phyloP scores from a whole-genome alignment of 2,797 vertebrate species.

The Fratercula arctica region DNA sequence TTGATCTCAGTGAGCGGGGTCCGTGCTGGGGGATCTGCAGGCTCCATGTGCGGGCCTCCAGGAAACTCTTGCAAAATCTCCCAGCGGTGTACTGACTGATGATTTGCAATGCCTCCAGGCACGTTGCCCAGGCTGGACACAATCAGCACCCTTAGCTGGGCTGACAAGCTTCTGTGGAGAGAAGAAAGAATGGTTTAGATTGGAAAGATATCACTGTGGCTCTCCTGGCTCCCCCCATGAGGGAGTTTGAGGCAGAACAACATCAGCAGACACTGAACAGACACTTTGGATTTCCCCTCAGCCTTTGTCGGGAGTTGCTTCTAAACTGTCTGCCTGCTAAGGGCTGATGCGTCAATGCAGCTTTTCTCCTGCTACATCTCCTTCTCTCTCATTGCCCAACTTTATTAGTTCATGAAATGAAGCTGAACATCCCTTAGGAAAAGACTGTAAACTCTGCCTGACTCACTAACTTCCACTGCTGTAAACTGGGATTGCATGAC shows the following conservation, averaged over 20 bases:
- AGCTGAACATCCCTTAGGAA: constrained; percentile 1
- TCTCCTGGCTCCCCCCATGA: background rate
- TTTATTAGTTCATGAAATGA: constrained; percentile 1
- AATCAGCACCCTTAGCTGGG: background rate
- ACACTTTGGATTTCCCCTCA: background rate
- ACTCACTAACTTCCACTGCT: background rate
- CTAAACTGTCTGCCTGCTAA: background rate
- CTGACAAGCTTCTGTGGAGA: background rate
- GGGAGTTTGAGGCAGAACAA: background rate
- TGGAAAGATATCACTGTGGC: background rate
- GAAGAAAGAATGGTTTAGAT: background rate
- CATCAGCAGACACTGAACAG: background rate
- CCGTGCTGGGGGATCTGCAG: background rate
- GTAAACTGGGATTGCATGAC: background rate
- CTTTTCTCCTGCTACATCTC: background rate
- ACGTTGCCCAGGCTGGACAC: background rate
- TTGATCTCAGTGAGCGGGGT: background rate
- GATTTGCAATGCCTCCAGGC: background rate
- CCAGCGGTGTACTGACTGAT: background rate
- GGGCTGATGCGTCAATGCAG: background rate
- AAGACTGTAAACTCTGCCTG: background rate
- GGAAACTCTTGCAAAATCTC: background rate
- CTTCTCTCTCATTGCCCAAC: background rate
- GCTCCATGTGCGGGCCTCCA: background rate
- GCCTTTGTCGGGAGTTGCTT: background rate